Conservation (phyloP, 2,888 invertebrate species). For the Oxytorus armatus region DNA sequence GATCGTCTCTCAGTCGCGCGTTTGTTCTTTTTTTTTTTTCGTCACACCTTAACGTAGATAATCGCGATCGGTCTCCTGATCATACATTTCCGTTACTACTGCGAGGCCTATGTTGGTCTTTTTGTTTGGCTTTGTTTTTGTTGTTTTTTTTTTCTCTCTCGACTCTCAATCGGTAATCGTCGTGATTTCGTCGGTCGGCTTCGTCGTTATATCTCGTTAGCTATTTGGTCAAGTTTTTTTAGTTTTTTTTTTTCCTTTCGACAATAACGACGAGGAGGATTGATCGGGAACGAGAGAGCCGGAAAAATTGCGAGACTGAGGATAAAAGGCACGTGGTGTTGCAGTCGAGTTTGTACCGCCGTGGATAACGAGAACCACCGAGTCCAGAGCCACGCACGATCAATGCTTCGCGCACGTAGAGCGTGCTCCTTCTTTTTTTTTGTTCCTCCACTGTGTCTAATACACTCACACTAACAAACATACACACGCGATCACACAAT, state of each 20-base stretch:
- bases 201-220: background rate
- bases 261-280: background rate
- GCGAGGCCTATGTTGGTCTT: too few relatives aligned
- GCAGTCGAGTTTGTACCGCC: constrained; percentile 65
- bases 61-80: too few relatives aligned
- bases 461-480: background rate
- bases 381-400: constrained; percentile 60
- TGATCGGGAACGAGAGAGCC: constrained; percentile 7
- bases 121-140: too few relatives aligned
- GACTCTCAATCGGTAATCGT: constrained; percentile 12
- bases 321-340: constrained; percentile 68
- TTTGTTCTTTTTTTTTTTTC: too few relatives aligned
- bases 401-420: constrained; percentile 60
- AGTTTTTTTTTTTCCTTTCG: background rate
- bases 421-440: constrained; percentile 37
- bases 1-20: too few relatives aligned
- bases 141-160: too few relatives aligned
- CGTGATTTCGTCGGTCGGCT: background rate
- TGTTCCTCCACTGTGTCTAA: constrained; percentile 40
- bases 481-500: constrained; percentile 10
- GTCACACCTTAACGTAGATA: too few relatives aligned
- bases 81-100: too few relatives aligned
- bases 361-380: constrained; percentile 55
- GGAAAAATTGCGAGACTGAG: constrained; percentile 31
- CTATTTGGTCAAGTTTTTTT: constrained; percentile 11